Conservation (phyloP, 2,888 invertebrate species). For the Leptopterna dolabrata region DNA sequence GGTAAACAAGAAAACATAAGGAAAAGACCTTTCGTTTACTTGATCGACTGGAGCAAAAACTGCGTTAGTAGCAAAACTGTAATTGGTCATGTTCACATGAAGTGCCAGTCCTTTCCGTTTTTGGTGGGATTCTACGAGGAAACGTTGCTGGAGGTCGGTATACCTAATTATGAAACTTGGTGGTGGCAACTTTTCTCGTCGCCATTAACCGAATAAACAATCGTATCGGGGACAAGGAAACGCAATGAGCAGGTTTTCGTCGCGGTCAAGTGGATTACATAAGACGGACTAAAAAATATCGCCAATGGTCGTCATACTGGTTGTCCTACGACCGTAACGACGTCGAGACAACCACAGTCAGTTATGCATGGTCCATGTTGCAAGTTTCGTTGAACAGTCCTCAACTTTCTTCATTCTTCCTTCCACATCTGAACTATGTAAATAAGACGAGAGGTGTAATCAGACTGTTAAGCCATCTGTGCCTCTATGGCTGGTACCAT, state of each 20-base stretch:
- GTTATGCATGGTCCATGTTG: no score
- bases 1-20: background rate
- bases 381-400: no score
- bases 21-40: background rate
- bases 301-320: no score
- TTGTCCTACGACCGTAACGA: no score
- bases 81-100: background rate
- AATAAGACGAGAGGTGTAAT: no score
- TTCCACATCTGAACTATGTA: no score
- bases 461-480: no score
- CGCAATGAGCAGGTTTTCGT: background rate
- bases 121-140: background rate
- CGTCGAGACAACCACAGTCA: no score
- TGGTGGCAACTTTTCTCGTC: background rate
- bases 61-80: background rate
- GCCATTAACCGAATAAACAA: background rate
- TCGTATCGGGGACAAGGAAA: background rate
- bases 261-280: no score
- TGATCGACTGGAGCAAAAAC: background rate
- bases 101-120: background rate
- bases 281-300: no score
- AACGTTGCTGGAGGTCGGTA: background rate
- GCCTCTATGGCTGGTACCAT: no score
- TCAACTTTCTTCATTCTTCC: no score
- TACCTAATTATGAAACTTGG: background rate